These are phyloP conservation scores for Hanleya hanleyi DNA, from an alignment of 2,888 invertebrate genomes.

Conservation along the genomic window DNA sequence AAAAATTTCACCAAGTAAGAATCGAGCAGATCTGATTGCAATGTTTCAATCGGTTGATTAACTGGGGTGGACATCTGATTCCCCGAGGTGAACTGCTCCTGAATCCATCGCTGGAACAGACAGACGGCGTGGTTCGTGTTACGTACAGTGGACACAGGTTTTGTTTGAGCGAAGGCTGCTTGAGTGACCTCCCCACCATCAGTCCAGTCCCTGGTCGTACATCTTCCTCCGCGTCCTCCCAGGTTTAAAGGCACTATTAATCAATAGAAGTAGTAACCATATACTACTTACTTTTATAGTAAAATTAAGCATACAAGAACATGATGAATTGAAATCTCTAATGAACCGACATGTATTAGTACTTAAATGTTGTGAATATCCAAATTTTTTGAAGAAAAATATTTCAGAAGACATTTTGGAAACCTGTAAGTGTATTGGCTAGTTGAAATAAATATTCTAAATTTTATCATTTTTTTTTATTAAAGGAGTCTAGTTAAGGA, in stretches of 20 bases:
- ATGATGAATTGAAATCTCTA: too few species aligned
- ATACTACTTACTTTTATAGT: too few species aligned
- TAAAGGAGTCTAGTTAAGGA: too few species aligned
- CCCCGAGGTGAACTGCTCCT: not conserved
- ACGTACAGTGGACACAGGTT: not conserved
- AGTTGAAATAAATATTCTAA: too few species aligned
- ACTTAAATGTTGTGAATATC: too few species aligned
- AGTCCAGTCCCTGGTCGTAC: not conserved
- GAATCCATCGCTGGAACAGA: not conserved
- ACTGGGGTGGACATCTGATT: too few species aligned
- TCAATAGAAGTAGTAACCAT: not conserved
- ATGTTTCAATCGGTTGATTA: not conserved
- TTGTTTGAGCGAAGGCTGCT: not conserved
- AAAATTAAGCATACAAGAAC: too few species aligned
- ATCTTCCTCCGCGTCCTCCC: not conserved
- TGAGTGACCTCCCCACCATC: not conserved
- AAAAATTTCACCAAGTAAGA: not conserved
- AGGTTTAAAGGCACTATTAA: not conserved
- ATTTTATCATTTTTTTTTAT: too few species aligned
- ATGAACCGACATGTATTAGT: too few species aligned
- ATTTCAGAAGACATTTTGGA: too few species aligned
- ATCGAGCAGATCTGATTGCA: not conserved
- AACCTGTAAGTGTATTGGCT: too few species aligned
- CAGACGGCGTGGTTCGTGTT: constrained; percentile 1
- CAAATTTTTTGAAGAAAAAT: too few species aligned